Evolutionary conservation across 92 coral and sea anemone species (phyloP).

Genomic region (Epizoanthus rinbou): DNA sequence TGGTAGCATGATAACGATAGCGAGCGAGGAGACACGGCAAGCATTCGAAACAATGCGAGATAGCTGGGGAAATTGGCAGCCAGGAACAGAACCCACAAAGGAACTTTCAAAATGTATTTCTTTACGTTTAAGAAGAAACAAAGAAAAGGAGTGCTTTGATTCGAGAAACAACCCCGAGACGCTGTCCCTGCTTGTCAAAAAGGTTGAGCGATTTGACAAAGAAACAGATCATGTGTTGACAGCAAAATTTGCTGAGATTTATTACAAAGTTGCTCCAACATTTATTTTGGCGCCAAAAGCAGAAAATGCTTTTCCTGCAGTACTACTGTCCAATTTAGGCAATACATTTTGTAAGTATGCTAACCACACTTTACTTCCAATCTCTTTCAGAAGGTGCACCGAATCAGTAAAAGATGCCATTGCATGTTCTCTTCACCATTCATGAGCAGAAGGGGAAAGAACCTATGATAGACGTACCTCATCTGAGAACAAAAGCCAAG

Average conservation of each 20-base stretch:
- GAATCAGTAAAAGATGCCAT: conserved; percentile 38
- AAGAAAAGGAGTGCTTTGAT: not conserved
- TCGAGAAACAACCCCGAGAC: too few species aligned
- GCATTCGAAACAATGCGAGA: not conserved
- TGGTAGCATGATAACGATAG: not conserved
- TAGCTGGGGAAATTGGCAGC: not conserved
- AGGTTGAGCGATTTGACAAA: too few species aligned
- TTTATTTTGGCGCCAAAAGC: too few species aligned
- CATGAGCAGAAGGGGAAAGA: conserved; percentile 25
- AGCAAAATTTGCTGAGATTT: too few species aligned
- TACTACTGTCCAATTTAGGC: too few species aligned
- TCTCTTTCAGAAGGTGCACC: conserved; percentile 6
- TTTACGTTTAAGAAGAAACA: not conserved
- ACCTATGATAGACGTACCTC: conserved; percentile 30
- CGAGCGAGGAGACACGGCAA: not conserved
- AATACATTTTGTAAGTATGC: too few species aligned
- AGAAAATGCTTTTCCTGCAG: too few species aligned
- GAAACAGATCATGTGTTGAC: too few species aligned
- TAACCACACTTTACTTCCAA: too few species aligned
- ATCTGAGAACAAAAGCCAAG: not conserved
- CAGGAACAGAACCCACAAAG: not conserved
- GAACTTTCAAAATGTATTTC: not conserved
- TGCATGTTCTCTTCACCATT: conserved; percentile 31
- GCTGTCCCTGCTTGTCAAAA: too few species aligned
- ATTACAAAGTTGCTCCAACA: too few species aligned